These are phyloP conservation scores for Rafetus swinhoei DNA, from an alignment of 2,113 vertebrate species.

Conservation along the genomic window DNA sequence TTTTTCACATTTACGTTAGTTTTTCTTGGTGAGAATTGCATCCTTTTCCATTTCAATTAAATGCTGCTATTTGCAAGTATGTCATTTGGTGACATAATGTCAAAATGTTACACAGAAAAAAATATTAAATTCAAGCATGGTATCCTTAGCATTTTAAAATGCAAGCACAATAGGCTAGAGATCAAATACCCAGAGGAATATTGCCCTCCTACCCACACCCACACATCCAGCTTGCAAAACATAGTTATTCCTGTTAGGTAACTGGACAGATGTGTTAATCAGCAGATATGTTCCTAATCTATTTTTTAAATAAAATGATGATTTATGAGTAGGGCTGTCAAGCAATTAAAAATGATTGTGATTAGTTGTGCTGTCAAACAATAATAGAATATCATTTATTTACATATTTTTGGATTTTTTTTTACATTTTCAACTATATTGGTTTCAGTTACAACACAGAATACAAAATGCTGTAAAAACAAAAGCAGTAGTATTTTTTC, in stretches of 20 bases:
- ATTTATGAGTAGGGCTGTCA: background rate
- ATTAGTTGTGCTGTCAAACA: too few relatives aligned
- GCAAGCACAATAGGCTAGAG: background rate
- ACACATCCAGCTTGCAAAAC: background rate
- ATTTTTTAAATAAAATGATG: background rate
- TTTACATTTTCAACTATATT: too few relatives aligned
- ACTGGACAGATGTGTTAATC: background rate
- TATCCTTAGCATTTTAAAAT: background rate
- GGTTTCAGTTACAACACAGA: too few relatives aligned
- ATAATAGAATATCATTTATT: too few relatives aligned
- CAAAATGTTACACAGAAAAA: background rate
- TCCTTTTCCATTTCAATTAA: background rate
- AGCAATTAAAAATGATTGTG: too few relatives aligned
- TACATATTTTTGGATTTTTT: too few relatives aligned
- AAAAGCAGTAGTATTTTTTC: too few relatives aligned
- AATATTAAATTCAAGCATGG: background rate
- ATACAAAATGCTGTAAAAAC: too few relatives aligned
- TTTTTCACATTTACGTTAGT: background rate
- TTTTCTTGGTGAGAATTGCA: background rate
- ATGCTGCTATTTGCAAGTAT: background rate
- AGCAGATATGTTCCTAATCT: background rate
- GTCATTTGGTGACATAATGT: background rate
- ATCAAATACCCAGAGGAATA: background rate
- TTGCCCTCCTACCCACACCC: background rate
- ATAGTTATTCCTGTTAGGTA: rapidly evolving